Evolutionary conservation across 2,113 vertebrate species (phyloP).

Genomic region (Mola mola): DNA sequence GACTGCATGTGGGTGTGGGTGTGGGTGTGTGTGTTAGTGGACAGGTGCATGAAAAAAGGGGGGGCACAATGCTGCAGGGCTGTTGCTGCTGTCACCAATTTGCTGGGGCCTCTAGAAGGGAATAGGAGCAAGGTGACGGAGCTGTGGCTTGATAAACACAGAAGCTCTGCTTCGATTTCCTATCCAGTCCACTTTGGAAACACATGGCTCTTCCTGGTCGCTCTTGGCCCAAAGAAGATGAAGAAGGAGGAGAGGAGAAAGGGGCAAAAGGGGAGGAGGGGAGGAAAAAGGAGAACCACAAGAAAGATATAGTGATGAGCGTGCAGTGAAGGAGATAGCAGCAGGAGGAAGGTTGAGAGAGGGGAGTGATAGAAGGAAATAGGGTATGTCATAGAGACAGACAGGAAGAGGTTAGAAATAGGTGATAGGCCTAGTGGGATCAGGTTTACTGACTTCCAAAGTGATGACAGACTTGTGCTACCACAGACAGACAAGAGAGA

Average conservation of each 20-base stretch:
- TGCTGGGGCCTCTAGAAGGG: slow-evolving; percentile 73
- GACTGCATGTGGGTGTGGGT: slow-evolving; percentile 33
- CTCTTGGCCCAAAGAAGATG: slow-evolving; percentile 48
- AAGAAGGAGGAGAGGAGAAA: background rate
- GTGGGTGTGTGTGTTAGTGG: slow-evolving; percentile 4
- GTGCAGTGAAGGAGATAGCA: slow-evolving; percentile 49
- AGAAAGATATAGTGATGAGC: slow-evolving; percentile 56
- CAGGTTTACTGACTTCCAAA: slow-evolving; percentile 23
- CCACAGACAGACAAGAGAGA: slow-evolving; percentile 8
- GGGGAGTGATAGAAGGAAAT: slow-evolving; percentile 11
- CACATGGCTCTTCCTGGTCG: slow-evolving; percentile 80
- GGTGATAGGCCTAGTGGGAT: slow-evolving; percentile 28
- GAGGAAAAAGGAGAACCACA: slow-evolving; percentile 31
- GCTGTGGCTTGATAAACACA: slow-evolving; percentile 86
- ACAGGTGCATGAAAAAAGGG: slow-evolving; percentile 18
- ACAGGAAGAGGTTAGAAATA: slow-evolving; percentile 16
- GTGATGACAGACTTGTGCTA: slow-evolving; percentile 5
- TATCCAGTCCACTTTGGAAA: slow-evolving; percentile 85
- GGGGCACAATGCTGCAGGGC: slow-evolving; percentile 68
- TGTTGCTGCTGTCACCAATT: slow-evolving; percentile 80
- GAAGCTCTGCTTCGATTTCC: slow-evolving; percentile 83
- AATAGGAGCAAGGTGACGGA: slow-evolving; percentile 83
- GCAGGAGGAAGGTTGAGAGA: slow-evolving; percentile 28
- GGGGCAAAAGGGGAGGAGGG: slow-evolving; percentile 3
- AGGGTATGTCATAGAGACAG: background rate